These are phyloP conservation scores for Arctia plantaginis DNA, from an alignment of 2,888 invertebrate species.

Conservation along the genomic window DNA sequence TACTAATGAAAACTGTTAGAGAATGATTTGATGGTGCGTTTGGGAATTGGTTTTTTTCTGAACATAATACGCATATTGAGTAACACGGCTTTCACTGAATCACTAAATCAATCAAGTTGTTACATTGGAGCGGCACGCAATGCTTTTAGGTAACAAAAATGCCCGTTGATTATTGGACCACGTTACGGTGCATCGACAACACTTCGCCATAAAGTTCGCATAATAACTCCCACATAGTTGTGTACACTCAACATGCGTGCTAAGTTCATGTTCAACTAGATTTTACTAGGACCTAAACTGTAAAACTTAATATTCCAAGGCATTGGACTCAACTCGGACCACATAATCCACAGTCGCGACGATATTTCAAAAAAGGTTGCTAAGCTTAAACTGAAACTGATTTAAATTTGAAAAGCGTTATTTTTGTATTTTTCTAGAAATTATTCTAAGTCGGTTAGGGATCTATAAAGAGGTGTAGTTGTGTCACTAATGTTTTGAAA, in stretches of 20 bases:
- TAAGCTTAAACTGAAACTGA: background rate
- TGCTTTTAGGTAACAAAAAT: slow-evolving; percentile 74
- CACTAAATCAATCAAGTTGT: slow-evolving; percentile 71
- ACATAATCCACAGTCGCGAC: background rate
- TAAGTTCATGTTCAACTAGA: slow-evolving; percentile 1
- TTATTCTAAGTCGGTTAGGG: background rate
- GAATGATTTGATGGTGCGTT: slow-evolving; percentile 52
- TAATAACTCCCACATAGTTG: slow-evolving; percentile 18
- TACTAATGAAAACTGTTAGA: slow-evolving; percentile 72
- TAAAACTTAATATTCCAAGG: background rate
- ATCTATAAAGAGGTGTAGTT: background rate
- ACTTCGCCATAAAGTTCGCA: slow-evolving; percentile 27
- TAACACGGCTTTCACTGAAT: slow-evolving; percentile 80
- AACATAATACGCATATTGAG: slow-evolving; percentile 74
- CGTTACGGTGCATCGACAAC: slow-evolving; percentile 45
- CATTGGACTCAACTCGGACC: background rate
- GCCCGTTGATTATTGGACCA: slow-evolving; percentile 60
- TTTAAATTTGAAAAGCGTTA: background rate
- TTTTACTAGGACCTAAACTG: slow-evolving; percentile 7
- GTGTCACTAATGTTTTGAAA: background rate
- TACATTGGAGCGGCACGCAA: slow-evolving; percentile 77
- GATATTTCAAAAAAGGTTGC: background rate
- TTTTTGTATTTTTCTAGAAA: background rate
- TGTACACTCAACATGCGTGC: background rate
- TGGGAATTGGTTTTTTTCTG: slow-evolving; percentile 62